Conservation (phyloP, 2,797 vertebrate species). For the Acanthiza pusilla region DNA sequence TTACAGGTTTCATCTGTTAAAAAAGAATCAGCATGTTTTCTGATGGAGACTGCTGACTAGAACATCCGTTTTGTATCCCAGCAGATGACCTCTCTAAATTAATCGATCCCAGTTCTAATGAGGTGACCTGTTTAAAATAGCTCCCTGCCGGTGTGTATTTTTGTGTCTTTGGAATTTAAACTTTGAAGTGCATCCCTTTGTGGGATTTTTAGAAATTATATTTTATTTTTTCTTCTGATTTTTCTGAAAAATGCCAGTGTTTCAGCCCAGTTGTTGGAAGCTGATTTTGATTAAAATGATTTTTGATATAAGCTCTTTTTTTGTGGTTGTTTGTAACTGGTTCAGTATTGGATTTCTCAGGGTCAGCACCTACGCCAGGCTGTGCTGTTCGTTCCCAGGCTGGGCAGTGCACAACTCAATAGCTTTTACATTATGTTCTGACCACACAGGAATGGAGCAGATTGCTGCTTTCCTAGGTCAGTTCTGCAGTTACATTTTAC, state of each 20-base stretch:
- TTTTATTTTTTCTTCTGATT: not conserved
- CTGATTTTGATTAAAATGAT: not conserved
- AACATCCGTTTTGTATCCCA: not conserved
- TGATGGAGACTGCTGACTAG: not conserved
- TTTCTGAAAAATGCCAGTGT: not conserved
- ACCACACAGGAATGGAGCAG: not conserved
- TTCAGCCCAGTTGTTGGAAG: not conserved
- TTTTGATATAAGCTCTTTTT: not conserved
- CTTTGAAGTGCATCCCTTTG: not conserved
- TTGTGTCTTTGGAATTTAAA: not conserved
- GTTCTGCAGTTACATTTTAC: not conserved
- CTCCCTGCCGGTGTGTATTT: not conserved
- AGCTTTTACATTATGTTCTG: not conserved
- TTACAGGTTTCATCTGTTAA: not conserved
- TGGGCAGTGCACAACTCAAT: not conserved
- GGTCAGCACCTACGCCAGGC: not conserved
- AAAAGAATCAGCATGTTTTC: not conserved
- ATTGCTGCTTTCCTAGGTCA: not conserved
- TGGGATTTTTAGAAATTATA: not conserved
- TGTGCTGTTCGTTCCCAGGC: not conserved
- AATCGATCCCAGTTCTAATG: not conserved
- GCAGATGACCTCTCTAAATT: conserved; percentile 1
- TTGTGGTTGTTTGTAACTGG: not conserved
- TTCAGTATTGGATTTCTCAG: not conserved
- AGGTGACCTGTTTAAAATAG: conserved; percentile 17